Conservation (phyloP, 1,140 invertebrate species). For the Papilio polyxenes region DNA sequence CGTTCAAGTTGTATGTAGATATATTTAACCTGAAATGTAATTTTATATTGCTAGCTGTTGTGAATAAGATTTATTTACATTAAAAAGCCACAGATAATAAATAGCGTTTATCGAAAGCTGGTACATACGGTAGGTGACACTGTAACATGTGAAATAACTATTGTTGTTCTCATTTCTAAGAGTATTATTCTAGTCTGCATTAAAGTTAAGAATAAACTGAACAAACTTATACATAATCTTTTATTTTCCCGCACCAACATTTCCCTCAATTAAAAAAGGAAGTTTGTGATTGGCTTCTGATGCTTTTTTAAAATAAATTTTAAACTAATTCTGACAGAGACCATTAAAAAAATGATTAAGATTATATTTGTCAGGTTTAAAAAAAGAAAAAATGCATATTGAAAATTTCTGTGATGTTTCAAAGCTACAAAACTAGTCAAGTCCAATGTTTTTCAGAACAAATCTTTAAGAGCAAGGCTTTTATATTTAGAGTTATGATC, state of each 20-base stretch:
- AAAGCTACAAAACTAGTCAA: too few relatives aligned
- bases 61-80: slow-evolving; percentile 81
- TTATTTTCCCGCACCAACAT: slow-evolving; percentile 53
- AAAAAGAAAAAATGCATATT: too few relatives aligned
- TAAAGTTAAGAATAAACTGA: slow-evolving; percentile 80
- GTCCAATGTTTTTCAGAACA: background rate
- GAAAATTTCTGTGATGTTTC: too few relatives aligned
- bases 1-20: slow-evolving; percentile 57
- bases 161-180: slow-evolving; percentile 81
- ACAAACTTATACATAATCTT: slow-evolving; percentile 65
- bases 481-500: slow-evolving; percentile 12
- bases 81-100: slow-evolving; percentile 75
- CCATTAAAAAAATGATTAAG: too few relatives aligned
- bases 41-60: slow-evolving; percentile 80
- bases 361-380: too few relatives aligned
- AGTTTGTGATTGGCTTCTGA: background rate
- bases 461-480: background rate
- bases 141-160: slow-evolving; percentile 79
- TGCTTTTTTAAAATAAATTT: too few relatives aligned
- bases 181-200: slow-evolving; percentile 82
- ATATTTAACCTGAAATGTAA: slow-evolving; percentile 70
- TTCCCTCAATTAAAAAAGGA: background rate
- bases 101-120: slow-evolving; percentile 78
- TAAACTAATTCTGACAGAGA: too few relatives aligned
- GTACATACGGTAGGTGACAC: slow-evolving; percentile 75